Conservation (phyloP, 2,888 invertebrate species). For the Leptarthrus brevirostris region DNA sequence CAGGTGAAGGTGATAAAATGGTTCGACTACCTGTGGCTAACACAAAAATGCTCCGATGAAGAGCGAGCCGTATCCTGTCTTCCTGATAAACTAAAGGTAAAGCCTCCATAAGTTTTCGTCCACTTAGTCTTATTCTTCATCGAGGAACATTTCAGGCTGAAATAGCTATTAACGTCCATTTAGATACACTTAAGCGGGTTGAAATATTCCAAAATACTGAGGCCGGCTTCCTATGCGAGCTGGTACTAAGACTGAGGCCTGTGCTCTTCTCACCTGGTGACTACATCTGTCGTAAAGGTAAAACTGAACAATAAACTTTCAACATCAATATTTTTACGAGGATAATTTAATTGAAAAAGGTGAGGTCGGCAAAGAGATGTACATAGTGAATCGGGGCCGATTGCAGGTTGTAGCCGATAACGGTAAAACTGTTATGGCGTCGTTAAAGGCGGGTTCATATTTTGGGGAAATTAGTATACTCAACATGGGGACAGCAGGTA, state of each 20-base stretch:
- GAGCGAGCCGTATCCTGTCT: conserved; percentile 95
- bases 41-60: conserved; percentile 98
- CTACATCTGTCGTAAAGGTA: conserved; percentile 99
- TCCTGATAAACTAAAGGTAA: conserved; percentile 91
- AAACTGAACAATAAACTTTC: conserved; percentile 54
- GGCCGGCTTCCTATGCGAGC: conserved; percentile 97
- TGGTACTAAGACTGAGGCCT: conserved; percentile 92
- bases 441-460: conserved; percentile 98
- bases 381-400: conserved; percentile 97
- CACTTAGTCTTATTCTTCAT: conserved; percentile 11
- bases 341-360: conserved; percentile 71
- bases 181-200: conserved; percentile 96
- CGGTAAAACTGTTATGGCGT: conserved; percentile 95
- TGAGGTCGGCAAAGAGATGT: conserved; percentile 99
- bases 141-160: conserved; percentile 74
- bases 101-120: background rate
- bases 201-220: conserved; percentile 99
- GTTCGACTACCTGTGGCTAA: conserved; percentile 99
- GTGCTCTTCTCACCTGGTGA: conserved; percentile 98
- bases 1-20: conserved; percentile 99
- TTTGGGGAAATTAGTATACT: conserved; percentile 99
- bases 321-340: background rate
- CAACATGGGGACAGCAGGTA: conserved; percentile 99
- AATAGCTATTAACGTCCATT: conserved; percentile 98
- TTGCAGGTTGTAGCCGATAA: conserved; percentile 96